phyloP scores from a whole-genome alignment of 2,113 vertebrate genomes.

The Octodon degus region DNA sequence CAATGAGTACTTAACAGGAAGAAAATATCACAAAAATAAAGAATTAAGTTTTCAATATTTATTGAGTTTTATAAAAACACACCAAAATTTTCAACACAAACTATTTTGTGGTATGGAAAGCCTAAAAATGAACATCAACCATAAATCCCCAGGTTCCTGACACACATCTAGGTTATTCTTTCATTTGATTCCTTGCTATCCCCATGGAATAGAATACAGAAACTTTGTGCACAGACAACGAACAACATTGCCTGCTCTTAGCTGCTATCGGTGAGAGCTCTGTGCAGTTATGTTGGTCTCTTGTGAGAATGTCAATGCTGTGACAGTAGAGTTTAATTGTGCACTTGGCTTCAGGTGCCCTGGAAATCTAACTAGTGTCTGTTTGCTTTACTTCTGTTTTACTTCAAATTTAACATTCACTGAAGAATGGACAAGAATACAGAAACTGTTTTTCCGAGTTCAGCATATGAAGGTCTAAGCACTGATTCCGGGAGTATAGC shows the following conservation, averaged over 20 bases:
- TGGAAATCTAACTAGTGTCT: background rate
- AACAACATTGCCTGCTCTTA: background rate
- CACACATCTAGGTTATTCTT: background rate
- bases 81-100: background rate
- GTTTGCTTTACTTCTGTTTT: background rate
- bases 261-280: background rate
- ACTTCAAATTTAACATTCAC: background rate
- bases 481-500: conserved; percentile 96
- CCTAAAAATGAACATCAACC: background rate
- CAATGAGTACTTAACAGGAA: background rate
- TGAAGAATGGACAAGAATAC: conserved; percentile 16
- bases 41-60: background rate
- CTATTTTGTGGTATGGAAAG: background rate
- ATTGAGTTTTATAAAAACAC: background rate
- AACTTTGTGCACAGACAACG: background rate
- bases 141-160: background rate
- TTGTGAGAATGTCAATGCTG: background rate
- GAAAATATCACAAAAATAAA: background rate
- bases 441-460: conserved; percentile 3
- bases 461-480: conserved; percentile 92
- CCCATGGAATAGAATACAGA: conserved; percentile 22
- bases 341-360: background rate
- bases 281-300: background rate
- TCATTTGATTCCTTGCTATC: background rate
- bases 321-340: background rate